Conservation (phyloP, 2,113 vertebrate genomes). For the Ceratotherium simum region DNA sequence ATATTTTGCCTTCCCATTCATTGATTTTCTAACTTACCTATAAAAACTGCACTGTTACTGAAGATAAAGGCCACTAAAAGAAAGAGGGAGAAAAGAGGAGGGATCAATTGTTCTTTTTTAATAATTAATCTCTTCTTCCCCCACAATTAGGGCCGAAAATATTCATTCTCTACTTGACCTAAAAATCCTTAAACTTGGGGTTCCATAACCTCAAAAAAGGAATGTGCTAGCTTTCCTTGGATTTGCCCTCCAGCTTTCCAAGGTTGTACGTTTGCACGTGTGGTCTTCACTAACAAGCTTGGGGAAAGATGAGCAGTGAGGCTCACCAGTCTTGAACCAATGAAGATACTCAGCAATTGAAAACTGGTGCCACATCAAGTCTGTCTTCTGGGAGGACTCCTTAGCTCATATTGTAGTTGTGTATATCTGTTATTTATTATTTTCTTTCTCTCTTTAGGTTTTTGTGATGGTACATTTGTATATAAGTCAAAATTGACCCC, state of each 20-base stretch:
- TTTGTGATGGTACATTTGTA: not conserved
- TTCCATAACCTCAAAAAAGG: not conserved
- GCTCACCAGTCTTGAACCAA: not conserved
- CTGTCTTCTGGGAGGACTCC: not conserved
- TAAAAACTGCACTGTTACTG: not conserved
- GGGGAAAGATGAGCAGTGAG: fast-evolving
- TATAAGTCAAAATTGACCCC: not conserved
- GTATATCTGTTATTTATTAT: not conserved
- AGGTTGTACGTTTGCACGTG: fast-evolving
- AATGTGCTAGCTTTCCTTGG: not conserved
- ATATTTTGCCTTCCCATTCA: not conserved
- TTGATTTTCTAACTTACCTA: not conserved
- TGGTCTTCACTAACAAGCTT: not conserved
- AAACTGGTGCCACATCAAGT: not conserved
- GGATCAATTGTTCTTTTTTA: not conserved
- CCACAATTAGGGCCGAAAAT: not conserved
- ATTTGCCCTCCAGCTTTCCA: not conserved
- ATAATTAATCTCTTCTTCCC: not conserved
- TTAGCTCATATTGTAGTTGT: not conserved
- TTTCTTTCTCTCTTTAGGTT: not conserved
- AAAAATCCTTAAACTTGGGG: not conserved
- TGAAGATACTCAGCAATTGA: not conserved
- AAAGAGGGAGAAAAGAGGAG: not conserved
- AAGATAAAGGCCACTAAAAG: not conserved
- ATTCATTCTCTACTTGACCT: not conserved